phyloP scores from a whole-genome alignment of 2,113 vertebrate species.

The Chitala chitala region DNA sequence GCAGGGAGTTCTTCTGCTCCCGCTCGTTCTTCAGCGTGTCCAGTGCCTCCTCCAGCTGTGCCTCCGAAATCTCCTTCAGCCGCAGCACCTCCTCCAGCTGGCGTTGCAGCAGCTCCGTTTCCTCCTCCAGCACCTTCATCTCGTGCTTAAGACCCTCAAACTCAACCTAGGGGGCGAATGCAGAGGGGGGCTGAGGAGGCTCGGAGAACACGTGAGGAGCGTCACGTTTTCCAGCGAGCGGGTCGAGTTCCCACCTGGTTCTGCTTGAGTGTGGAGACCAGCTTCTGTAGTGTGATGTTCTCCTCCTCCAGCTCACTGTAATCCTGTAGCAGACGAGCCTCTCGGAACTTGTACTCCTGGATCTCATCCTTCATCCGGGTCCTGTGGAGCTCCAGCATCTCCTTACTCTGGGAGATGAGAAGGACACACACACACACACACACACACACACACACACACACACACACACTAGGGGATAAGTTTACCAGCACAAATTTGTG shows the following conservation, averaged over 20 bases:
- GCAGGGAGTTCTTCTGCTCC: constrained; percentile 86
- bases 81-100: constrained; percentile 88
- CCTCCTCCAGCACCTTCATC: constrained; percentile 93
- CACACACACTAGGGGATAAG: too few species aligned
- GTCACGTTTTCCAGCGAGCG: background rate
- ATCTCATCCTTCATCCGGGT: constrained; percentile 81
- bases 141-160: constrained; percentile 97
- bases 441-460: too few species aligned
- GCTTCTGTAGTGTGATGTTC: constrained; percentile 82
- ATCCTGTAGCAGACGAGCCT: constrained; percentile 77
- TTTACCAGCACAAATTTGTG: too few species aligned
- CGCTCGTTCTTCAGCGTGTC: constrained; percentile 90
- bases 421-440: too few species aligned
- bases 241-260: constrained; percentile 67
- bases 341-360: constrained; percentile 82
- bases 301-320: constrained; percentile 85
- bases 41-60: constrained; percentile 88
- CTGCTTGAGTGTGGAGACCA: constrained; percentile 81
- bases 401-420: constrained; percentile 63
- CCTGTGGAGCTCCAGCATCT: constrained; percentile 77
- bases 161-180: constrained; percentile 74
- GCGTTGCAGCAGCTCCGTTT: constrained; percentile 82
- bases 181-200: background rate
- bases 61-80: constrained; percentile 86
- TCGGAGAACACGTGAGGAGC: background rate